Conservation (phyloP, 2,888 invertebrate genomes). For the Erynnis tages region DNA sequence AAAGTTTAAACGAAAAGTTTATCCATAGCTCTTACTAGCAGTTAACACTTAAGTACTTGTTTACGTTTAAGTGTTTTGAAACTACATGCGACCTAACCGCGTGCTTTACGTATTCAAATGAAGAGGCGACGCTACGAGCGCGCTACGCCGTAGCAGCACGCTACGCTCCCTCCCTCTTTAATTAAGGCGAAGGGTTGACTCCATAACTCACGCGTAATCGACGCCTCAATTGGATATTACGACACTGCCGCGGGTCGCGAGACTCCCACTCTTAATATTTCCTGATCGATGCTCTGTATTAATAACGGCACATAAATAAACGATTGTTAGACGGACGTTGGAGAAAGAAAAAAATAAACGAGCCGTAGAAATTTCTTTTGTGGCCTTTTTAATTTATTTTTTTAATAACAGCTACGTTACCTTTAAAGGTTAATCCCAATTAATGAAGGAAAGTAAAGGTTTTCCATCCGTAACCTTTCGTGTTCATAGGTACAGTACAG, state of each 20-base stretch:
- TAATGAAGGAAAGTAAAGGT: too few species aligned
- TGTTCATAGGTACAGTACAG: too few species aligned
- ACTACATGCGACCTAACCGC: neutral
- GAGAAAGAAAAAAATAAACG: neutral
- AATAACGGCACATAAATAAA: constrained; percentile 22
- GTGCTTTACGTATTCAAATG: constrained; percentile 6
- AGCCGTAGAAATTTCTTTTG: neutral
- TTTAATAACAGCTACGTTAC: too few species aligned
- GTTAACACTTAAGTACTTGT: too few species aligned
- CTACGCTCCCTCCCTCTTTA: constrained; percentile 22
- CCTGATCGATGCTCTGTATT: constrained; percentile 28
- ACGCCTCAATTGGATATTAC: constrained; percentile 30
- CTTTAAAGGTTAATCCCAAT: too few species aligned
- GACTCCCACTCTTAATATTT: constrained; percentile 21
- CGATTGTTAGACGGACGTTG: constrained; percentile 3
- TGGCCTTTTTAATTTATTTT: too few species aligned
- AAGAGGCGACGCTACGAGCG: constrained; percentile 4
- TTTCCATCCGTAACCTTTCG: too few species aligned
- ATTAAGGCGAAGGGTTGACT: constrained; percentile 31
- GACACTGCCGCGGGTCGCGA: constrained; percentile 15
- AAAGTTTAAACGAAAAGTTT: too few species aligned
- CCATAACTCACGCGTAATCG: constrained; percentile 31
- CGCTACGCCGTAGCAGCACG: constrained; percentile 22
- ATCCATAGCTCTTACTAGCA: too few species aligned
- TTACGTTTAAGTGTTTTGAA: too few species aligned